These are phyloP conservation scores for Hippopotamyrus pictus DNA, from an alignment of 2,797 vertebrate genomes.

Conservation along the genomic window DNA sequence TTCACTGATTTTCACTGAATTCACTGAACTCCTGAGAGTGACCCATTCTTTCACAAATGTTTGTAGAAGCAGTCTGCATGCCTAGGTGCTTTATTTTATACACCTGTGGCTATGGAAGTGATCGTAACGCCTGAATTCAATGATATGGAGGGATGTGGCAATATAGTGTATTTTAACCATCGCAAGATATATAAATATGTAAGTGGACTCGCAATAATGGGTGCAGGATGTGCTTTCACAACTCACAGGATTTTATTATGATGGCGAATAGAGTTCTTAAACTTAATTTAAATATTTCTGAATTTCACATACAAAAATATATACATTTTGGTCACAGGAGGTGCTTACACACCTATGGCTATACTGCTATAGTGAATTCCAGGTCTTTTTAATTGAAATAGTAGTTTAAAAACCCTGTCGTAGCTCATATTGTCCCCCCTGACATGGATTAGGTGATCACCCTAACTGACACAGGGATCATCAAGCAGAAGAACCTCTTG, in stretches of 20 bases:
- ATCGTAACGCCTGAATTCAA: too few species aligned
- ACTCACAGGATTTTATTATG: background rate
- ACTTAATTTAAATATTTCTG: background rate
- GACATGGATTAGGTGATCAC: background rate
- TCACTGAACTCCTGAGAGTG: too few species aligned
- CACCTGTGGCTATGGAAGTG: too few species aligned
- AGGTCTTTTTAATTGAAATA: background rate
- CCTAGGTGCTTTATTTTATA: too few species aligned
- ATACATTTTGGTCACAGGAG: background rate
- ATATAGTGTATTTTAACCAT: too few species aligned
- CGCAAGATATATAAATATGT: background rate
- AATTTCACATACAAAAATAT: background rate
- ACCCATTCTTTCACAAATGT: too few species aligned
- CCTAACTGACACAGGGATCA: background rate
- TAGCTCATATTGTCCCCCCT: background rate
- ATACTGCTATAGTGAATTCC: background rate
- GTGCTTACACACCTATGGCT: background rate
- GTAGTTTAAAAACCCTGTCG: background rate
- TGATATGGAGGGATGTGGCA: too few species aligned
- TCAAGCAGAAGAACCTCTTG: background rate
- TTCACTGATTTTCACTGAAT: too few species aligned
- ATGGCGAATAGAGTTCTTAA: background rate
- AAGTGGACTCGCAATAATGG: background rate
- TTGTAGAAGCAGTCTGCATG: too few species aligned
- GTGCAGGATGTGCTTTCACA: background rate